These are phyloP conservation scores for Rhaphigaster nebulosa DNA, from an alignment of 2,888 invertebrate species.

Conservation along the genomic window DNA sequence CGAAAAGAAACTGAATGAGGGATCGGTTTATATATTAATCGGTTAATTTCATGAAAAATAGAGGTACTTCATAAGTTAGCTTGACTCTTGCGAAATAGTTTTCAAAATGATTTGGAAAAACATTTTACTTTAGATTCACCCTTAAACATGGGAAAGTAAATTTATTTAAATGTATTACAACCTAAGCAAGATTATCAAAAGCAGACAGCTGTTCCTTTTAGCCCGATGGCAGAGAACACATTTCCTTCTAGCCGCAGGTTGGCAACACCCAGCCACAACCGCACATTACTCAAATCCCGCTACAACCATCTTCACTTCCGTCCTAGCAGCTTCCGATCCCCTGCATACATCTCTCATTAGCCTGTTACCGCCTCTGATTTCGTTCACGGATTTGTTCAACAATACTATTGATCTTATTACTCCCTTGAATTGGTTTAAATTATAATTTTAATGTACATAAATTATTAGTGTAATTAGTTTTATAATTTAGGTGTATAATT, in stretches of 20 bases:
- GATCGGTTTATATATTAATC: too few species aligned
- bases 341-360: not conserved
- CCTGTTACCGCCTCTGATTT: not conserved
- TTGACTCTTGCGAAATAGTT: too few species aligned
- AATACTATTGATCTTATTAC: too few species aligned
- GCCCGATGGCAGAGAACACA: not conserved
- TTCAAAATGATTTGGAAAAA: too few species aligned
- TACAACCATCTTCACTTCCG: not conserved
- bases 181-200: not conserved
- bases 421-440: too few species aligned
- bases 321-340: not conserved
- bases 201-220: not conserved
- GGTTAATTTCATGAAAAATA: too few species aligned
- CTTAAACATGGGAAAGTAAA: not conserved
- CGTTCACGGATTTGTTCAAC: not conserved
- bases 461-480: too few species aligned
- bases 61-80: too few species aligned
- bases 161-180: not conserved
- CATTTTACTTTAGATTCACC: too few species aligned
- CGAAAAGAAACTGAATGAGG: too few species aligned
- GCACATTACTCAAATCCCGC: slow-evolving; percentile 12
- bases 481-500: not conserved
- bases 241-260: not conserved
- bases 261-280: not conserved
- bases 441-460: too few species aligned